Evolutionary conservation across 2,797 vertebrate species (phyloP), one percentile per base, ranked within the genome.

Genomic region (Silurus aristotelis): DNA sequence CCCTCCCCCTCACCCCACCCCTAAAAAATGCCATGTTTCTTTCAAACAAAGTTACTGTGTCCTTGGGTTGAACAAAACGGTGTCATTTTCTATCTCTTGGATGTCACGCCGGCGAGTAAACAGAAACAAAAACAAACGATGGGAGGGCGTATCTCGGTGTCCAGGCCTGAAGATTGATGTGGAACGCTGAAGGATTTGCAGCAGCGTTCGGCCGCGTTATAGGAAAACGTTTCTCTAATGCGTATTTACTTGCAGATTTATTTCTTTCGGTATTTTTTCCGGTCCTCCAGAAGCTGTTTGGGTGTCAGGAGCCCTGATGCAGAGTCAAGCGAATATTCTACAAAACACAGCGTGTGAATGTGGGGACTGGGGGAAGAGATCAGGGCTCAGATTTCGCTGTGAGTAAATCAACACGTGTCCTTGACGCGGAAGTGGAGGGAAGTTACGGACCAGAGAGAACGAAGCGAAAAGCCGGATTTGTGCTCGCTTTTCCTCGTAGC

Each of bases 401-500:
- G 58, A 79, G 81, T 82, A 63, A 87, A 90, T 89, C 82, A 85
- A 77, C 55, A 82, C 85, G 84, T 55, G 68, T 87, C 73, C 87
- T 89, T 76, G 89, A 87, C 66, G 12, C 55, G 60, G 66, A 83
- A 63, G 2, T 43, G 85, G 77, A 78, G 76, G 71, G 83, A 86
- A 84, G 72, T 82, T 48, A 38, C 71, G 85, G 17, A 90, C 81
- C 63, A 75, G 78, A 76, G 46, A 75, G 58, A 89, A 86, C 81
- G 46, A 90, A 92, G 87, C 75, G 13, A 87, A 68, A 58, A 56
- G 27, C 64, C 55, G 20, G 43, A 79, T 48, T 82, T 68, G 68
- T 71, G 1, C 7, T 64, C 19, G 10, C 10, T 76, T 87, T 85
- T 61, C 66, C n/a, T 93, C 86, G 93, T 91, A 55, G 80, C 79